These are phyloP conservation scores for Microctenopoma stevenorrisi DNA, from an alignment of 2,797 vertebrate species.

Conservation along the genomic window DNA sequence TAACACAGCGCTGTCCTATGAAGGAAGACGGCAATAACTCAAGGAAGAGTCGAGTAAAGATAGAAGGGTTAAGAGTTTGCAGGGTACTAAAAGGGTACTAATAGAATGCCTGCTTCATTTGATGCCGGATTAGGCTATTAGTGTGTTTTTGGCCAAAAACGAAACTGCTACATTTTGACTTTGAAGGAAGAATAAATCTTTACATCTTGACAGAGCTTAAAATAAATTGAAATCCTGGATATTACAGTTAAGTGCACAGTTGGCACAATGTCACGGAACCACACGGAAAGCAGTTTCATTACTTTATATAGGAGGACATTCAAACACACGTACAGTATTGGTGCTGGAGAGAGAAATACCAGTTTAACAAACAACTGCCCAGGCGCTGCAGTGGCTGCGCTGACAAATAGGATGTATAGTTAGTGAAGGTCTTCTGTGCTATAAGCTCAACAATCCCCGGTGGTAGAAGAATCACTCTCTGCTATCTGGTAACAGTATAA, in stretches of 20 bases:
- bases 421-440: slow-evolving; percentile 25
- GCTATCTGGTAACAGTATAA: slow-evolving; percentile 52
- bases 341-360: background rate
- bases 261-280: background rate
- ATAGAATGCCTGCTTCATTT: background rate
- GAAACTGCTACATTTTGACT: no score
- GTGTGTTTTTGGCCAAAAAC: background rate
- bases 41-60: background rate
- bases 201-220: background rate
- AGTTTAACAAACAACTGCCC: slow-evolving; percentile 7
- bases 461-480: slow-evolving; percentile 45
- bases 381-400: background rate
- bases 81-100: background rate
- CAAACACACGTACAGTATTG: background rate
- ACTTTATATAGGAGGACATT: background rate
- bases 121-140: background rate
- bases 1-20: no score
- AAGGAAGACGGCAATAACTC: background rate
- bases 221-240: background rate
- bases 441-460: slow-evolving; percentile 21
- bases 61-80: background rate
- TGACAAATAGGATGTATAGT: slow-evolving; percentile 13
- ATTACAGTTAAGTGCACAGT: background rate
- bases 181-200: background rate
- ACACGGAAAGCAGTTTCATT: background rate